phyloP scores from a whole-genome alignment of 2,113 vertebrate species.

The Callionymus lyra region DNA sequence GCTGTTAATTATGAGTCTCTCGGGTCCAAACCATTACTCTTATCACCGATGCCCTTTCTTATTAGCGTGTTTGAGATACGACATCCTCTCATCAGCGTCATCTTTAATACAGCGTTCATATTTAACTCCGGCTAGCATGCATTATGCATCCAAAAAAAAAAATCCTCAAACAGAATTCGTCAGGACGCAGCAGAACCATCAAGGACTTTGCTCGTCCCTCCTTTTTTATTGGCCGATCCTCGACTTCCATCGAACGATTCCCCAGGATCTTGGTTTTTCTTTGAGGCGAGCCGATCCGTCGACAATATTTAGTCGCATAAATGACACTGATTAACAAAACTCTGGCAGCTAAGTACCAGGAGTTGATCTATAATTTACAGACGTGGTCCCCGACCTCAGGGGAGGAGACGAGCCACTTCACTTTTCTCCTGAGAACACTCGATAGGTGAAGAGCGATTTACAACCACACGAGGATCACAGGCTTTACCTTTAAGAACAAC shows the following conservation, averaged over 20 bases:
- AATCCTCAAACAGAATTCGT: conserved; percentile 46
- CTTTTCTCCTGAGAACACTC: conserved; percentile 22
- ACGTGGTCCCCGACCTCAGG: conserved; percentile 30
- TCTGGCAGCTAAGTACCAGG: conserved; percentile 46
- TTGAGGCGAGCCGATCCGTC: conserved; percentile 46
- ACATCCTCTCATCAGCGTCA: too few species aligned
- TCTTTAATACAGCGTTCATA: too few species aligned
- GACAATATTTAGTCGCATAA: conserved; percentile 64
- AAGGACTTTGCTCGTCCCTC: conserved; percentile 40
- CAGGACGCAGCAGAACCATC: conserved; percentile 20
- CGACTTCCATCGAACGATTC: conserved; percentile 47
- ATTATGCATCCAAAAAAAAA: too few species aligned
- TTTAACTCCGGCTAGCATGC: too few species aligned
- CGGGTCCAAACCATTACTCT: too few species aligned
- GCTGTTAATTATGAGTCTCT: too few species aligned
- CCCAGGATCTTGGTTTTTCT: conserved; percentile 42
- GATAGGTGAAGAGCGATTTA: conserved; percentile 29
- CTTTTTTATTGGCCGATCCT: conserved; percentile 22
- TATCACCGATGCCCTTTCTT: too few species aligned
- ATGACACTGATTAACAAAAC: conserved; percentile 61
- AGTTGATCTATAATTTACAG: conserved; percentile 70
- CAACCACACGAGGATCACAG: too few species aligned
- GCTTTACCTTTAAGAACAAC: too few species aligned
- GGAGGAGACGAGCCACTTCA: conserved; percentile 27
- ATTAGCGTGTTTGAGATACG: too few species aligned